Evolutionary conservation across 1,140 invertebrate species (phyloP).

Genomic region (Drosophila micromelanica): DNA sequence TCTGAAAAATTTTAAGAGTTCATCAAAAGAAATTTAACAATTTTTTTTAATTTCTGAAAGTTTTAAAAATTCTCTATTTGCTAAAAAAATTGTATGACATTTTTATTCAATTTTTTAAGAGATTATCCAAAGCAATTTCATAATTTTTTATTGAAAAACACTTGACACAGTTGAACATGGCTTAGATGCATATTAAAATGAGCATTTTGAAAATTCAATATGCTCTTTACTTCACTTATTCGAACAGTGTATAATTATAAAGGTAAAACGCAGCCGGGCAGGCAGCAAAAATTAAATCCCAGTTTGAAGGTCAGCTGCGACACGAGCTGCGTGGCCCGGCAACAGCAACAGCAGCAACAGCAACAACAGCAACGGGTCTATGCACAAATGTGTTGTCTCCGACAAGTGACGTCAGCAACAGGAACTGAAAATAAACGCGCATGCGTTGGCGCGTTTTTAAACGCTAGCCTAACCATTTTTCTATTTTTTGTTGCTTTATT

Average conservation of each 20-base stretch:
- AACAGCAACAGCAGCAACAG: constrained; percentile 39
- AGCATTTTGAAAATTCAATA: too few species aligned
- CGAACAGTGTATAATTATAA: constrained; percentile 26
- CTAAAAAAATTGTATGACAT: too few species aligned
- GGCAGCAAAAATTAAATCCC: constrained; percentile 71
- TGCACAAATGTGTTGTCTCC: constrained; percentile 52
- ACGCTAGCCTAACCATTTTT: constrained; percentile 16
- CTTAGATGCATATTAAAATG: too few species aligned
- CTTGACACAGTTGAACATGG: too few species aligned
- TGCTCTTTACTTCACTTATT: too few species aligned
- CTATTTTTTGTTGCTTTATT: not conserved
- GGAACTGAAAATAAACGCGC: constrained; percentile 51
- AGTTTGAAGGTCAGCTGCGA: constrained; percentile 77
- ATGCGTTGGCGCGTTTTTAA: constrained; percentile 50
- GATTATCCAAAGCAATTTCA: too few species aligned
- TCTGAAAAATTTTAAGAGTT: too few species aligned
- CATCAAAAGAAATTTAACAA: too few species aligned
- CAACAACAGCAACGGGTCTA: constrained; percentile 43
- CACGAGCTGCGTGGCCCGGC: constrained; percentile 77
- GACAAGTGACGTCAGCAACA: constrained; percentile 56
- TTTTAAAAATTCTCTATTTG: too few species aligned
- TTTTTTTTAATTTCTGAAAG: too few species aligned
- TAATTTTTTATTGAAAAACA: too few species aligned
- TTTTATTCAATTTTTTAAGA: too few species aligned
- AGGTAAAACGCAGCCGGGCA: constrained; percentile 64